Evolutionary conservation across 2,113 vertebrate species (phyloP).

Genomic region (Datnioides undecimradiatus): DNA sequence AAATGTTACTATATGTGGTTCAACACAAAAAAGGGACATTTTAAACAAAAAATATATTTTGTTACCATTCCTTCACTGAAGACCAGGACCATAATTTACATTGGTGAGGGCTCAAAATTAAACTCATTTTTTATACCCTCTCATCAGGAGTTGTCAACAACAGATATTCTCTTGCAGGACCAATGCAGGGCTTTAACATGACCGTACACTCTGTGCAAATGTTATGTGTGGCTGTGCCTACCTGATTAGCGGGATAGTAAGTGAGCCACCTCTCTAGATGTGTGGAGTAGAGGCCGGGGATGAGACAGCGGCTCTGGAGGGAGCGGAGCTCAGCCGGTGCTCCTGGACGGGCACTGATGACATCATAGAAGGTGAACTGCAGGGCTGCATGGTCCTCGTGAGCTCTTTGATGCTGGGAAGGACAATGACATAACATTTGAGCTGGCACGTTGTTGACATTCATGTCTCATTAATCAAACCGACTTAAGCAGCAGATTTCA

Average conservation of each 20-base stretch:
- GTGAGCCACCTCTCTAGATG: slow-evolving; percentile 95
- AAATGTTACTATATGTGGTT: not conserved
- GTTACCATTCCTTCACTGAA: not conserved
- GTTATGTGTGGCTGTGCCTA: slow-evolving; percentile 57
- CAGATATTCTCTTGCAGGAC: not conserved
- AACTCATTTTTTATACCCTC: not conserved
- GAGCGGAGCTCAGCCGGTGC: slow-evolving; percentile 89
- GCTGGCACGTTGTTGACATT: slow-evolving; percentile 38
- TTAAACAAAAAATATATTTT: not conserved
- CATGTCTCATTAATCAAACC: slow-evolving; percentile 45
- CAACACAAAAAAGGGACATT: not conserved
- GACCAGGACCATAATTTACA: not conserved
- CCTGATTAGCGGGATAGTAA: slow-evolving; percentile 93
- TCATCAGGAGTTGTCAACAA: not conserved
- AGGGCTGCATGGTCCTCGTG: slow-evolving; percentile 92
- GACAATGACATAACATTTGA: slow-evolving; percentile 27
- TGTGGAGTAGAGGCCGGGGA: slow-evolving; percentile 92
- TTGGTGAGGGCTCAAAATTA: not conserved
- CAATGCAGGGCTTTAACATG: not conserved
- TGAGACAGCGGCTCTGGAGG: slow-evolving; percentile 93
- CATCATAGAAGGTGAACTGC: slow-evolving; percentile 94
- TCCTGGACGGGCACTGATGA: slow-evolving; percentile 90
- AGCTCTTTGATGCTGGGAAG: slow-evolving; percentile 91
- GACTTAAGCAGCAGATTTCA: not conserved
- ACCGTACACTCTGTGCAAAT: not conserved